Conservation (phyloP, 2,113 vertebrate species). For the Podiceps cristatus region DNA sequence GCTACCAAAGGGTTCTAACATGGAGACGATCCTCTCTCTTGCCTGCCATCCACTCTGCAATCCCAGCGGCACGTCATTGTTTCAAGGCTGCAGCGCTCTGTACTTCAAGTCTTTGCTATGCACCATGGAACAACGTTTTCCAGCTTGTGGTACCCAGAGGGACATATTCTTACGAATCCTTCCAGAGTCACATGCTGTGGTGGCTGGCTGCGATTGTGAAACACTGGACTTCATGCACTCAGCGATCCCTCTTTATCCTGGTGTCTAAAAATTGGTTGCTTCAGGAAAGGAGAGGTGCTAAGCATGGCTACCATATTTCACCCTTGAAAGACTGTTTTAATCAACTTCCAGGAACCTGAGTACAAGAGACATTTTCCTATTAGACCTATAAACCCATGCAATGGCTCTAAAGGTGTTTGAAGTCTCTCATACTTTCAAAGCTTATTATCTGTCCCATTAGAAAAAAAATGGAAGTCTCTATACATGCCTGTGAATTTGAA, state of each 20-base stretch:
- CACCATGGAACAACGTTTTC: not conserved
- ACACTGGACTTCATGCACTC: not conserved
- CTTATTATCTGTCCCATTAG: not conserved
- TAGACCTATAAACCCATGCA: not conserved
- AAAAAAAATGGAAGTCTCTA: not conserved
- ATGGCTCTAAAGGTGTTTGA: not conserved
- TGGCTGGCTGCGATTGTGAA: not conserved
- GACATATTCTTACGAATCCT: not conserved
- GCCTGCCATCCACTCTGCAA: not conserved
- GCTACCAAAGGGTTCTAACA: not conserved
- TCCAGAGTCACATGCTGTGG: not conserved
- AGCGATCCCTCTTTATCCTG: not conserved
- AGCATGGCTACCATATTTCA: not conserved
- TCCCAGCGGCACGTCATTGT: fast-evolving
- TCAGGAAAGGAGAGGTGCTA: not conserved
- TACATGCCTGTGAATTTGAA: not conserved
- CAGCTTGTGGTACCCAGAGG: not conserved
- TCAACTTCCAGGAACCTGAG: not conserved
- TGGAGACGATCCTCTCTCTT: not conserved
- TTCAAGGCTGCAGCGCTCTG: not conserved
- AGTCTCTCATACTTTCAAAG: not conserved
- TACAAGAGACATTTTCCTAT: not conserved
- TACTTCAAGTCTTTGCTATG: not conserved
- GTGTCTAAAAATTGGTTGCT: not conserved
- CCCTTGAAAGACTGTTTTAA: not conserved